Conservation (phyloP, 1,140 invertebrate genomes). For the Zeugodacus cucurbitae region DNA sequence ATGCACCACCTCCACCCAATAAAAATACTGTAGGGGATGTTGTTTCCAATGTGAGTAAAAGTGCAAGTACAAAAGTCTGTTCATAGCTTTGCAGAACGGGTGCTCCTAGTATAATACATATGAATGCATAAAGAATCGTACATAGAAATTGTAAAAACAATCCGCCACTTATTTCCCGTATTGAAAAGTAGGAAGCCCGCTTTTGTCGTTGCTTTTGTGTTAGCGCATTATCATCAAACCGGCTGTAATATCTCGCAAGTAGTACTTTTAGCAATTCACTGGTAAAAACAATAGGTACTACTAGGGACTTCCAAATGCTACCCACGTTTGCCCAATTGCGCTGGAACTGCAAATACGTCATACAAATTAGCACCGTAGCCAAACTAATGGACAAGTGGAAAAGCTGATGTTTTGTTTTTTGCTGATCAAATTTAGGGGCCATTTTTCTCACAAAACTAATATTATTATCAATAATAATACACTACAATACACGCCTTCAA, state of each 20-base stretch:
- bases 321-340: conserved; percentile 60
- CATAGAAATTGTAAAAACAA: conserved; percentile 59
- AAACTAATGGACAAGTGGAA: conserved; percentile 62
- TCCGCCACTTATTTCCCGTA: conserved; percentile 55
- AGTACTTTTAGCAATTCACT: conserved; percentile 61
- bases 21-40: conserved; percentile 62
- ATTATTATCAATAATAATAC: not conserved
- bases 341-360: conserved; percentile 63
- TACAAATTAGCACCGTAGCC: conserved; percentile 60
- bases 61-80: conserved; percentile 61
- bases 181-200: conserved; percentile 56
- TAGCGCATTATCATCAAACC: conserved; percentile 53
- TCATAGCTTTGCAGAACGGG: conserved; percentile 62
- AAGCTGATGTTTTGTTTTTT: conserved; percentile 64
- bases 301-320: conserved; percentile 62
- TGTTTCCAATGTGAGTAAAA: conserved; percentile 60
- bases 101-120: conserved; percentile 64
- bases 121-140: conserved; percentile 59
- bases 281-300: conserved; percentile 62
- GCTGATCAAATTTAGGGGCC: conserved; percentile 61
- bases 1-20: conserved; percentile 58
- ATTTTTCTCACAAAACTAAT: conserved; percentile 47
- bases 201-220: conserved; percentile 58
- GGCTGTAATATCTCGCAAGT: conserved; percentile 57
- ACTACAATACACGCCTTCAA: not conserved